These are phyloP conservation scores for Synanthedon formicaeformis DNA, from an alignment of 2,888 invertebrate species.

Conservation along the genomic window DNA sequence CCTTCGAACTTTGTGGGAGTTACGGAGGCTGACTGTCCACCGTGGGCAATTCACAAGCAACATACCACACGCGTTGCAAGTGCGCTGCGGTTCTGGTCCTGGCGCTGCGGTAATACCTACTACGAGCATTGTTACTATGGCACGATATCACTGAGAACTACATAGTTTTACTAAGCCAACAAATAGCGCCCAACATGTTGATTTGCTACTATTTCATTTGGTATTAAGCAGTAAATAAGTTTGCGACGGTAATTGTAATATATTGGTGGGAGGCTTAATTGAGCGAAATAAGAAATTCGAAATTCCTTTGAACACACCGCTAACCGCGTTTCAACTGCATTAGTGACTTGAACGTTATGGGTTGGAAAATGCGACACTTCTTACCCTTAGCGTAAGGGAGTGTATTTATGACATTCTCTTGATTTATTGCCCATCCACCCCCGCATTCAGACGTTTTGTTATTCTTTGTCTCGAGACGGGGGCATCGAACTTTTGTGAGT, in stretches of 20 bases:
- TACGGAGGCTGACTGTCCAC: too few species aligned
- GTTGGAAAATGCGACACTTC: conserved; percentile 50
- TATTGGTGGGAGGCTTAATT: conserved; percentile 32
- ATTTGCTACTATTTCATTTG: too few species aligned
- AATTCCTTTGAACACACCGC: conserved; percentile 9
- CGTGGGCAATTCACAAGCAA: too few species aligned
- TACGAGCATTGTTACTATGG: too few species aligned
- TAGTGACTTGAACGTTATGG: conserved; percentile 35
- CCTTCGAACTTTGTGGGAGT: too few species aligned
- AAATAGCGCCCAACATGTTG: too few species aligned
- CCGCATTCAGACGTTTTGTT: conserved; percentile 33
- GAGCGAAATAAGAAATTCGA: conserved; percentile 17
- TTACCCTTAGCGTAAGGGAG: conserved; percentile 25
- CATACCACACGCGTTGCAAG: too few species aligned
- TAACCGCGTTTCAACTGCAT: conserved; percentile 29
- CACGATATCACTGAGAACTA: too few species aligned
- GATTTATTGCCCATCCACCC: conserved; percentile 43
- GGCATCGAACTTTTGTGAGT: conserved; percentile 24
- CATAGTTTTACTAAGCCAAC: too few species aligned
- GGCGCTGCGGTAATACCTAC: too few species aligned
- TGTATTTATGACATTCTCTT: conserved; percentile 42
- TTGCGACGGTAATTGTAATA: conserved; percentile 15
- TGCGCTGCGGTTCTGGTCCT: too few species aligned
- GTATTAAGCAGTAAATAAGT: too few species aligned
- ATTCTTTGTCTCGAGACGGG: conserved; percentile 28